Evolutionary conservation across 2,113 vertebrate genomes (phyloP).

Genomic region (Crocuta crocuta): DNA sequence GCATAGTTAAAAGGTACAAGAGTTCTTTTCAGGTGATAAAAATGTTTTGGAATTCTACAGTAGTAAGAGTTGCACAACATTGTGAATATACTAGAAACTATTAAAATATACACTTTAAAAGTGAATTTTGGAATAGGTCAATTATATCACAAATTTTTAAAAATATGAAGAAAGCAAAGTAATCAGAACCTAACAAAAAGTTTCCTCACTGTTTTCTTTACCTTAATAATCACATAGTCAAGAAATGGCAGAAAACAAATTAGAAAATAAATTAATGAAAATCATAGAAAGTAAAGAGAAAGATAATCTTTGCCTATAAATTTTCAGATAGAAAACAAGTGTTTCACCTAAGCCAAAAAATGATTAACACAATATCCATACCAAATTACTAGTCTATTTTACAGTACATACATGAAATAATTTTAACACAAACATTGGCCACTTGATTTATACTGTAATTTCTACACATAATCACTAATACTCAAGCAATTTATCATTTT

Average conservation of each 20-base stretch:
- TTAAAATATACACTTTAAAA: neutral
- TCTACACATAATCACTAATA: neutral
- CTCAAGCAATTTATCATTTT: neutral
- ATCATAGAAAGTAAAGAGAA: neutral
- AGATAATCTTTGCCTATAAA: neutral
- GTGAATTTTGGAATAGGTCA: neutral
- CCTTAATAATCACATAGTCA: neutral
- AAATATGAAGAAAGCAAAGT: neutral
- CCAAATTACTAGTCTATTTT: slow-evolving; percentile 2
- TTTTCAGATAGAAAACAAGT: neutral
- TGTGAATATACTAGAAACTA: neutral
- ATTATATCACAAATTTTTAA: neutral
- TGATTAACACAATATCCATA: neutral
- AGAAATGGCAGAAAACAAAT: slow-evolving; percentile 15
- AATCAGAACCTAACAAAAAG: neutral
- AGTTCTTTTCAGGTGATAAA: neutral
- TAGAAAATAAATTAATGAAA: slow-evolving; percentile 35
- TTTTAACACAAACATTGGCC: neutral
- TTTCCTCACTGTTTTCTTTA: neutral
- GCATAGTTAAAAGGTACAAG: neutral
- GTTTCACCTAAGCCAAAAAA: neutral
- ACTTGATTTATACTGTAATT: neutral
- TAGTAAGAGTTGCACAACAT: neutral
- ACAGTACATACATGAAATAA: neutral
- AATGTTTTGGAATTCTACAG: neutral